phyloP scores from a whole-genome alignment of 2,797 vertebrate species.

The Anguilla obscura region DNA sequence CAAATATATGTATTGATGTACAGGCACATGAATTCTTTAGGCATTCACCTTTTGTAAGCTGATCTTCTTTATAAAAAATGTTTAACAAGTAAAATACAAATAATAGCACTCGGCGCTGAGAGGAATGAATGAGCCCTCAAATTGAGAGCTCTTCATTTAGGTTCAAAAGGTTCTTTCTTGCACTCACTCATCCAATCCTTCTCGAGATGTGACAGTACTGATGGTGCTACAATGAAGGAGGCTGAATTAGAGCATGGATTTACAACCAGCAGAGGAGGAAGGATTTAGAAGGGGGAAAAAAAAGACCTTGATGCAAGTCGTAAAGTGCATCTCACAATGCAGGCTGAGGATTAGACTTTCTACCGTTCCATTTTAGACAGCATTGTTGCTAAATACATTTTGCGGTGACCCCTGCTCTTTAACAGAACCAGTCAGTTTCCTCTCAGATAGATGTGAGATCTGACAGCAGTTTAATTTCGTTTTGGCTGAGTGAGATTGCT shows the following conservation, averaged over 20 bases:
- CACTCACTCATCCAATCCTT: neutral
- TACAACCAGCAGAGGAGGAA: neutral
- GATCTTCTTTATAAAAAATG: neutral
- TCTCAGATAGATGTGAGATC: neutral
- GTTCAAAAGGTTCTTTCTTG: conserved; percentile 10
- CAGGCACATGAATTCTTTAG: neutral
- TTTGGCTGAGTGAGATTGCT: neutral
- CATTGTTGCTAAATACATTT: neutral
- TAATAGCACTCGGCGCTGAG: neutral
- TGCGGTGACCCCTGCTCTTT: neutral
- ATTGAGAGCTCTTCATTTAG: conserved; percentile 6
- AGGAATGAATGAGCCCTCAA: conserved; percentile 1
- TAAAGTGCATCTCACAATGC: neutral
- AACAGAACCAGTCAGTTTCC: neutral
- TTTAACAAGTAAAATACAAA: neutral
- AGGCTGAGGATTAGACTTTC: neutral
- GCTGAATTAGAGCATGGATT: neutral
- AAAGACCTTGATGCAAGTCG: neutral
- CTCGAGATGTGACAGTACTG: neutral
- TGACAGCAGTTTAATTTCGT: neutral
- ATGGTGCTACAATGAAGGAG: conserved; percentile 8
- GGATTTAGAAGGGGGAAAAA: neutral
- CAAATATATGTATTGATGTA: neutral
- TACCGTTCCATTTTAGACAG: neutral
- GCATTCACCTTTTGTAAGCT: neutral